phyloP scores from a whole-genome alignment of 92 coral and sea anemone genomes.

The Scolanthus callimorphus region DNA sequence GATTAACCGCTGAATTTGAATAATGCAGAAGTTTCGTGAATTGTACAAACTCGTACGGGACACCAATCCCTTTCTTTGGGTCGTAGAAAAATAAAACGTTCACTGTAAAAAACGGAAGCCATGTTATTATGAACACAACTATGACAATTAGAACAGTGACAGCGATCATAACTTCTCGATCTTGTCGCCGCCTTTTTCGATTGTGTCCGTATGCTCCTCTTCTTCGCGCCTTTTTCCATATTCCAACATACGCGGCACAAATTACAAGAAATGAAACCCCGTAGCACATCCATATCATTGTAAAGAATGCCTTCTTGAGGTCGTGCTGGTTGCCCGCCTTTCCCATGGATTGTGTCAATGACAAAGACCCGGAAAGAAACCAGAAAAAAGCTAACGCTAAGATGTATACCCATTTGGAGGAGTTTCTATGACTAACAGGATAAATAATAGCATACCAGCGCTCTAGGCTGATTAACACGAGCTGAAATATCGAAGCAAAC shows the following conservation, averaged over 20 bases:
- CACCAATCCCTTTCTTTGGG: slow-evolving; percentile 15
- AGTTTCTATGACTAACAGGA: slow-evolving; percentile 70
- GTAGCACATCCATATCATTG: slow-evolving; percentile 39
- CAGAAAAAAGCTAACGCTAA: slow-evolving; percentile 36
- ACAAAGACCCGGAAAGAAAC: slow-evolving; percentile 46
- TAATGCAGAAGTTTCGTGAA: slow-evolving; percentile 66
- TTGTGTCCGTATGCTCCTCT: slow-evolving; percentile 21
- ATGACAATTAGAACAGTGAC: slow-evolving; percentile 61
- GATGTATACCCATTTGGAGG: slow-evolving; percentile 50
- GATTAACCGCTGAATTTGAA: slow-evolving; percentile 72
- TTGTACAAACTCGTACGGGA: slow-evolving; percentile 37
- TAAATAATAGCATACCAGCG: slow-evolving; percentile 60
- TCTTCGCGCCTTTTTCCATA: slow-evolving; percentile 47
- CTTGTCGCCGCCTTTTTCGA: slow-evolving; percentile 36
- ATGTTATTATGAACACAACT: slow-evolving; percentile 58
- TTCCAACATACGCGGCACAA: slow-evolving; percentile 55
- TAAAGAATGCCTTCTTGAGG: slow-evolving; percentile 44
- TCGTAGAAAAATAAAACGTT: slow-evolving; percentile 50
- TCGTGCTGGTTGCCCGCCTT: background rate
- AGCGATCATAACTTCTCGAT: slow-evolving; percentile 59
- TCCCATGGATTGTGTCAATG: slow-evolving; percentile 44
- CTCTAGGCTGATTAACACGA: slow-evolving; percentile 59
- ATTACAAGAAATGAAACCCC: slow-evolving; percentile 44
- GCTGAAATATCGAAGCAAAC: slow-evolving; percentile 66
- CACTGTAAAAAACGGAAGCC: slow-evolving; percentile 69